Base-by-base conservation (phyloP, 2,113 vertebrate genomes). In the Antechinus stuartii region DNA sequence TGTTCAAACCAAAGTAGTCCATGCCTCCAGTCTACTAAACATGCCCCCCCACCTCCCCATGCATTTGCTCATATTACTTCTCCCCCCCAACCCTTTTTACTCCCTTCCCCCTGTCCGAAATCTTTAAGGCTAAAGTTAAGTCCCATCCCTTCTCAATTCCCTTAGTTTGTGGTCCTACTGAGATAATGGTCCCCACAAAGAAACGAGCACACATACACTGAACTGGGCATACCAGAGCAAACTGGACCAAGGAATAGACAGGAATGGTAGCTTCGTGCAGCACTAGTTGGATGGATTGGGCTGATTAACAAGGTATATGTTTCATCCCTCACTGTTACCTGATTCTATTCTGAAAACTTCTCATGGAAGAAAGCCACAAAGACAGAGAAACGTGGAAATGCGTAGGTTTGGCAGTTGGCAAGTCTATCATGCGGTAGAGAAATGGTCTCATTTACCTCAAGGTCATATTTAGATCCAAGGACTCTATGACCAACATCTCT, bases 311-410 rank as follows among this genome's bases (percentile, higher is more conserved):
- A 56, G 3, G 49, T 57, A 2, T 42, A 26, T 8, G 68, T 55
- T 50, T 92, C 52, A 76, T 91, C 91, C 47, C 0, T 94, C 93
- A 97, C 94, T 93, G 54, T 96, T 95, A 92, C 91, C 94, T 97
- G 95, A 97, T 96, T 97, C 95, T 96, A 53, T 84, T 95, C 92
- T 46, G 95, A 95, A 96, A 96, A 96, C 97, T 97, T 97, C 94
- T 95, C 97, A 84, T 93, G 57, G 50, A 93, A 90, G 42, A 54
- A 96, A 95, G 76, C 19, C 91, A 94, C 1, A 3, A 47, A 57
- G n/a, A 93, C 26, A 91, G 89, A 96, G 92, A 95, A 8, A 22
- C 55, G 91, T 54, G 89, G 0, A 0, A 92, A 53, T 91, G 92
- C 57, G 89, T 4, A 50, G 91, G 90, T 52, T 89, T 90, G 76